Percentiles rank a stretch among this genome's conserved stretches.
These are phyloP conservation scores for Agrotis segetum DNA, from an alignment of 2,888 invertebrate genomes.

Conservation along the genomic window DNA sequence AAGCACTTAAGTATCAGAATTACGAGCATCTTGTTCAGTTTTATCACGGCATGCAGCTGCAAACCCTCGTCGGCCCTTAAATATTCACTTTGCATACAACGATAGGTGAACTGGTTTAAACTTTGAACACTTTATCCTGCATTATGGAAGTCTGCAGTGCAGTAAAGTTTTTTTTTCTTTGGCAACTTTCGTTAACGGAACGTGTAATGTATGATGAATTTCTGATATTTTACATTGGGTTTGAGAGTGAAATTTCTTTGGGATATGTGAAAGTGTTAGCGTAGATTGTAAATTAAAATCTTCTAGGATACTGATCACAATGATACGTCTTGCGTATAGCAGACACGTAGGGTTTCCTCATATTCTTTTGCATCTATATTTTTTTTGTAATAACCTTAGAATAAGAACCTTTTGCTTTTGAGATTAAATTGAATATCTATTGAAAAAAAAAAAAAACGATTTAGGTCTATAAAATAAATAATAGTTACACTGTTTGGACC, in stretches of 20 bases:
- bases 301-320: too few relatives aligned
- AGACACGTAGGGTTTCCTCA: too few relatives aligned
- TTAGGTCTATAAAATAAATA: too few relatives aligned
- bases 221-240: conserved; percentile 12
- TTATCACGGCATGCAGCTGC: conserved; percentile 82
- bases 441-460: too few relatives aligned
- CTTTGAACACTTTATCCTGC: conserved; percentile 74
- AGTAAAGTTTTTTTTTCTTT: conserved; percentile 46
- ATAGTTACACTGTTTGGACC: too few relatives aligned
- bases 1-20: conserved; percentile 78
- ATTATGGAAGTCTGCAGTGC: conserved; percentile 70
- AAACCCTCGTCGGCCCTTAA: conserved; percentile 73
- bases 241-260: neutral
- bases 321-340: too few relatives aligned
- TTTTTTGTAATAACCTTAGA: too few relatives aligned
- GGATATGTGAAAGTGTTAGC: too few relatives aligned
- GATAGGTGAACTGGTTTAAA: conserved; percentile 76
- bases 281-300: too few relatives aligned
- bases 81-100: conserved; percentile 84
- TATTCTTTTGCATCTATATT: too few relatives aligned
- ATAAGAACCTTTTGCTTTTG: too few relatives aligned
- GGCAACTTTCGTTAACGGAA: conserved; percentile 31
- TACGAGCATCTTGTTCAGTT: conserved; percentile 80
- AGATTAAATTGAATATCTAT: too few relatives aligned
- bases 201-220: conserved; percentile 30